Evolutionary conservation across 2,113 vertebrate species (phyloP).

Genomic region (Salvelinus alpinus): DNA sequence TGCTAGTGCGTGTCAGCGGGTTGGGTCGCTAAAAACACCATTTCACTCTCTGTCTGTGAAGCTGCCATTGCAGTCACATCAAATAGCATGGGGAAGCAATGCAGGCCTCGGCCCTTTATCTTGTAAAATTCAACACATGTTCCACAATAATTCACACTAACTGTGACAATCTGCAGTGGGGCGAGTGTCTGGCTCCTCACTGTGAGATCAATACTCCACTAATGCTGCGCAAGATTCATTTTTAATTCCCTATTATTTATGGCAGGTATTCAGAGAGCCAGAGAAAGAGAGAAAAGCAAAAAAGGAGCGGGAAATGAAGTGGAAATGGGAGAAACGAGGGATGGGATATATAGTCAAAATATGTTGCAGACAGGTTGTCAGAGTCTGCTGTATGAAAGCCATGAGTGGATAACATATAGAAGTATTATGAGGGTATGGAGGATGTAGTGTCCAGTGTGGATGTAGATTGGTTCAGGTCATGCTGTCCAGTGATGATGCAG

Average conservation of each 20-base stretch:
- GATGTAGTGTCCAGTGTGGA: not conserved
- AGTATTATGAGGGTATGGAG: not conserved
- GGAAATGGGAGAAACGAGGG: constrained; percentile 27
- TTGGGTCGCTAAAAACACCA: constrained; percentile 51
- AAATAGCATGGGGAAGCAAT: constrained; percentile 39
- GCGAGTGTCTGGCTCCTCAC: constrained; percentile 43
- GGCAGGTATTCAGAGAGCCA: constrained; percentile 49
- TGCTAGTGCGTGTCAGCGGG: constrained; percentile 45
- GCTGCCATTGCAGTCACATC: constrained; percentile 35
- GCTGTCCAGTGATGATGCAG: not conserved
- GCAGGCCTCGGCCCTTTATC: constrained; percentile 45
- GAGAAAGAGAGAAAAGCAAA: constrained; percentile 35
- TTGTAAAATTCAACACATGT: constrained; percentile 57
- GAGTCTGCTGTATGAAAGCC: constrained; percentile 2
- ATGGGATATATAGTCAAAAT: constrained; percentile 4
- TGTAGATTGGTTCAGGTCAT: not conserved
- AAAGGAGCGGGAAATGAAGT: constrained; percentile 15
- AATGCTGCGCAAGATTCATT: constrained; percentile 52
- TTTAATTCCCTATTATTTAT: constrained; percentile 65
- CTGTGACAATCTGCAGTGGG: constrained; percentile 43
- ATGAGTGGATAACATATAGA: not conserved
- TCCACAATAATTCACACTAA: constrained; percentile 51
- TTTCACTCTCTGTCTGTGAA: constrained; percentile 44
- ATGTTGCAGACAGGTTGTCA: not conserved
- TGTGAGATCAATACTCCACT: constrained; percentile 53